Conservation (phyloP, 2,113 vertebrate genomes). For the Xiphophorus maculatus region DNA sequence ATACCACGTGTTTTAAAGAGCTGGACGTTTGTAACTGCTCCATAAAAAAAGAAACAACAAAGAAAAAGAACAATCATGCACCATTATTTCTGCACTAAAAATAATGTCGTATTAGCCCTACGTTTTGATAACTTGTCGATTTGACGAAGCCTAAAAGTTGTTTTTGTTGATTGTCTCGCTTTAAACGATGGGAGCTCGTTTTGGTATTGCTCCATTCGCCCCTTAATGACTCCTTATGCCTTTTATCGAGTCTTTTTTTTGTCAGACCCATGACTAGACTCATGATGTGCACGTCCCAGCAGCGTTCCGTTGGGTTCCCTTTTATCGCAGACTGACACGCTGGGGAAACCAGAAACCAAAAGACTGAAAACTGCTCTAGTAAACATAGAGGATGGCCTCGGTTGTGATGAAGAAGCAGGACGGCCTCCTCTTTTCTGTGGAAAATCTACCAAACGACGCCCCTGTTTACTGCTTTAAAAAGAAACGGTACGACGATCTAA, state of each 20-base stretch:
- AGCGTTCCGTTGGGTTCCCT: constrained; percentile 6
- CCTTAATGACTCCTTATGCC: not conserved
- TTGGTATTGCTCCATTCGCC: constrained; percentile 2
- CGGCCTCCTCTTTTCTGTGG: constrained; percentile 40
- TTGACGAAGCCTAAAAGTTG: constrained; percentile 34
- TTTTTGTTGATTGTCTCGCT: constrained; percentile 43
- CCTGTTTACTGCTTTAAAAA: constrained; percentile 14
- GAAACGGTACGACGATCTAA: constrained; percentile 23
- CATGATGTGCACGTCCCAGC: constrained; percentile 40
- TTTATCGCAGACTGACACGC: constrained; percentile 10
- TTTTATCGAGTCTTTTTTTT: constrained; percentile 14
- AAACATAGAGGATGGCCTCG: constrained; percentile 11
- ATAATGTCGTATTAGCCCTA: constrained; percentile 61
- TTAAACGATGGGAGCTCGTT: constrained; percentile 29
- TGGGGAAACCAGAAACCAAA: constrained; percentile 3
- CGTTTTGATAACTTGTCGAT: constrained; percentile 38
- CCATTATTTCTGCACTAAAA: constrained; percentile 57
- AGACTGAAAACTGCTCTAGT: constrained; percentile 23
- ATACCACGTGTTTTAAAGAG: constrained; percentile 38
- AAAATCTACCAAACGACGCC: constrained; percentile 59
- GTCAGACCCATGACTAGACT: constrained; percentile 45
- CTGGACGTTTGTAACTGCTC: constrained; percentile 50
- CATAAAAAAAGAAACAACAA: not conserved
- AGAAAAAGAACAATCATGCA: constrained; percentile 59
- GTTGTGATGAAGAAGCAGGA: constrained; percentile 33